A percentile compares a stretch with the other conserved stretches of the same genome.
phyloP scores from a whole-genome alignment of 1,140 invertebrate species.

The Ostrea edulis region DNA sequence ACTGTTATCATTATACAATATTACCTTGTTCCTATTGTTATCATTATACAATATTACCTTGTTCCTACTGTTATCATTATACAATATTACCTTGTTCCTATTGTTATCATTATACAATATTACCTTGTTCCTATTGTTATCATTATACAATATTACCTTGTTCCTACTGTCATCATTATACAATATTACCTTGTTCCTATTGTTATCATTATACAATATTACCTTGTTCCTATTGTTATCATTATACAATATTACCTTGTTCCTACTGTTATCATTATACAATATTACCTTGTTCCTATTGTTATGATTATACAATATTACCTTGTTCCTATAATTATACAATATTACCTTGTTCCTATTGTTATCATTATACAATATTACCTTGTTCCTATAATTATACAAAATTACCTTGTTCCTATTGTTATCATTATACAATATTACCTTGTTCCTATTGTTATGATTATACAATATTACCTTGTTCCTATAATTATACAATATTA shows the following conservation, averaged over 20 bases:
- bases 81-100: conserved; percentile 88
- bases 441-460: conserved; percentile 95
- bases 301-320: conserved; percentile 99
- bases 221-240: conserved; percentile 95
- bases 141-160: conserved; percentile 89
- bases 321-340: too few species aligned
- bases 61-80: conserved; percentile 98
- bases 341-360: conserved; percentile 88
- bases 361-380: conserved; percentile 99
- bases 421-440: conserved; percentile 94
- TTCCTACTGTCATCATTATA: conserved; percentile 99
- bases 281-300: conserved; percentile 88
- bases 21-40: conserved; percentile 92
- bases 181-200: conserved; percentile 87
- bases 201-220: conserved; percentile 95
- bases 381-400: too few species aligned
- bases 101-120: conserved; percentile 96
- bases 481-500: too few species aligned
- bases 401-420: conserved; percentile 88
- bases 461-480: too few species aligned
- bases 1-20: conserved; percentile 95
- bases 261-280: conserved; percentile 98
- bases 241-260: conserved; percentile 89
- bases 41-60: conserved; percentile 90
- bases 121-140: conserved; percentile 94